phyloP scores from a whole-genome alignment of 1,140 invertebrate species.

The Melitaea cinxia region DNA sequence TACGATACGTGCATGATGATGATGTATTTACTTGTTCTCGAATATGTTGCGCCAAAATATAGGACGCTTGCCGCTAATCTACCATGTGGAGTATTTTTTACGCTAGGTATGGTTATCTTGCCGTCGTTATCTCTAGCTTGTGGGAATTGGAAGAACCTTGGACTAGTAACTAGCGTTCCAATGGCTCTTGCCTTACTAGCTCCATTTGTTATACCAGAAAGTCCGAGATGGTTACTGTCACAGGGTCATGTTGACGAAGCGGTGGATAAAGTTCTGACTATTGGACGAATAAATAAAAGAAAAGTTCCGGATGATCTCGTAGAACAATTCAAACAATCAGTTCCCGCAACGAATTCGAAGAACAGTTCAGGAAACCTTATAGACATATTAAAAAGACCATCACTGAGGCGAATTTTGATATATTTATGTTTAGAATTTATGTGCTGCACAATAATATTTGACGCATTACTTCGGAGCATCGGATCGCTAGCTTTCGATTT shows the following conservation, averaged over 20 bases:
- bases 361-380: constrained; percentile 39
- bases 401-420: constrained; percentile 53
- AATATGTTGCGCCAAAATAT: constrained; percentile 84
- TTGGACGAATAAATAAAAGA: constrained; percentile 62
- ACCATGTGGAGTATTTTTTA: constrained; percentile 84
- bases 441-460: constrained; percentile 59
- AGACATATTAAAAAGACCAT: constrained; percentile 54
- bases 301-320: constrained; percentile 52
- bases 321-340: constrained; percentile 56
- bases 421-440: constrained; percentile 58
- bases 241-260: constrained; percentile 86
- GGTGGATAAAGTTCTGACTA: constrained; percentile 79
- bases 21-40: constrained; percentile 82
- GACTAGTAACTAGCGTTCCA: constrained; percentile 82
- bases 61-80: constrained; percentile 84
- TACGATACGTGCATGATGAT: constrained; percentile 93
- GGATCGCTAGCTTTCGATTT: constrained; percentile 61
- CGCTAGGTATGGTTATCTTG: constrained; percentile 83
- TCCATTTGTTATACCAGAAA: constrained; percentile 86
- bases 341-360: constrained; percentile 37
- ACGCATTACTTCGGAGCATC: constrained; percentile 58
- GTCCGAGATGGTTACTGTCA: constrained; percentile 87
- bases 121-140: constrained; percentile 85
- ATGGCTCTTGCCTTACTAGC: constrained; percentile 65
- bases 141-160: constrained; percentile 86